Conservation (phyloP, 2,888 invertebrate genomes). For the Dicycla oo region DNA sequence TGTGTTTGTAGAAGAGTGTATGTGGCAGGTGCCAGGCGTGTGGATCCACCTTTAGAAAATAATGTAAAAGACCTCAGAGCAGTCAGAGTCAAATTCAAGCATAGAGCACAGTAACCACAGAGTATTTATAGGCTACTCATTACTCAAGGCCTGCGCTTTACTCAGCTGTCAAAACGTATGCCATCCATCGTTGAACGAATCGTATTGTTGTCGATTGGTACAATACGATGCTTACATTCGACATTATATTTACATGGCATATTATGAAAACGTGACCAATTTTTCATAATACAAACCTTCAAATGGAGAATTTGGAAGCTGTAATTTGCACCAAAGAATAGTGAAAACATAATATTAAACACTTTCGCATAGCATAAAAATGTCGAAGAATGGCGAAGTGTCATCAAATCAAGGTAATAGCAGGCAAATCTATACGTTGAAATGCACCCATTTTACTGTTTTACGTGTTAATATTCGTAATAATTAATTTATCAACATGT, state of each 20-base stretch:
- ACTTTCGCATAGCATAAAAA: slow-evolving; percentile 82
- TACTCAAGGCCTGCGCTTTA: neutral
- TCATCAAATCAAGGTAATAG: slow-evolving; percentile 91
- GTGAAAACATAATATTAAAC: slow-evolving; percentile 69
- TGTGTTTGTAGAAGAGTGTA: too few species aligned
- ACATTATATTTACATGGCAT: slow-evolving; percentile 68
- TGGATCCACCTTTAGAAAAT: too few species aligned
- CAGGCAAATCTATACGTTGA: slow-evolving; percentile 35
- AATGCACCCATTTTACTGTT: slow-evolving; percentile 14
- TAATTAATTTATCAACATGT: slow-evolving; percentile 15
- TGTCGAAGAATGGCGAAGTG: slow-evolving; percentile 94
- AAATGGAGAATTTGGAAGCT: slow-evolving; percentile 83
- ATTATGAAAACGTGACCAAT: slow-evolving; percentile 78
- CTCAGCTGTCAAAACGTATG: slow-evolving; percentile 55
- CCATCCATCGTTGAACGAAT: slow-evolving; percentile 52
- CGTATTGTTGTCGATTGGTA: slow-evolving; percentile 72
- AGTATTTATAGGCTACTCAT: too few species aligned
- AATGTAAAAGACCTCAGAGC: too few species aligned
- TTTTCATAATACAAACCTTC: slow-evolving; percentile 71
- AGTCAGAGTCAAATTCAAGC: too few species aligned
- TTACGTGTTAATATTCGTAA: neutral
- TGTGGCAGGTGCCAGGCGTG: too few species aligned
- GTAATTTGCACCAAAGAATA: slow-evolving; percentile 78
- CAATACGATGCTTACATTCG: slow-evolving; percentile 72
- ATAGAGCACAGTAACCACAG: too few species aligned